Base-by-base conservation (phyloP, 2,888 invertebrate genomes). In the Neoascia interrupta region DNA sequence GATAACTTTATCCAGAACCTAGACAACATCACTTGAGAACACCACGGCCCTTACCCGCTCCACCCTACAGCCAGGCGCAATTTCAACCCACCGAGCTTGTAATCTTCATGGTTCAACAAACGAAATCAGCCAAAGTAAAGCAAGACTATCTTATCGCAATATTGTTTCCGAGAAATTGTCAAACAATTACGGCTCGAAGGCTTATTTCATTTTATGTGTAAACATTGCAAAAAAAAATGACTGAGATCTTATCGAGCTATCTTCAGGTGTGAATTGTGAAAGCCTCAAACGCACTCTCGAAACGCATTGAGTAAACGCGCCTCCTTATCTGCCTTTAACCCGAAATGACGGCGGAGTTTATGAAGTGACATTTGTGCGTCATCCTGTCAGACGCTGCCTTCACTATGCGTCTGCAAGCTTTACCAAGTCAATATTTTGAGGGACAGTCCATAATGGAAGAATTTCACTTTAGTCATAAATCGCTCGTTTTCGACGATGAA, bases 371-470 rank as follows among this genome's bases (percentile, higher is more conserved):
- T 51, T 51, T 23, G 47, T 68, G 47, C 56, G 68, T 47, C 54
- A 66, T 56, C 1, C 4, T 16, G 34, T n/a, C n/a, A n/a, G n/a
- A n/a, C n/a, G n/a, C n/a, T n/a, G 16, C 19, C 15, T n/a, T 41
- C 45, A 16, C 23, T n/a, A n/a, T 23, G 26, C 58, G n/a, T 53
- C 60, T 47, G 11, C 21, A 53, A 64, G 23, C 53, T 45, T 16
- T 18, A 23, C 37, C 61, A 58, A 70, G 53, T 70, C 70, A 70
- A 70, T 70, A 70, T 70, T 70, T 70, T 39, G 47, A 70, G 26
- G 45, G 36, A 45, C 43, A 11, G 26, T 28, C 53, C 15, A 3
- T 47, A 1, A 3, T 16, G 4, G 6, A n/a, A 15, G 34, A 28
- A 28, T 45, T 53, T 45, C 53, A 61, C 51, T 70, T 61, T 60